Evolutionary conservation across 2,797 vertebrate species (phyloP).

Genomic region (Cephalopachus bancanus): DNA sequence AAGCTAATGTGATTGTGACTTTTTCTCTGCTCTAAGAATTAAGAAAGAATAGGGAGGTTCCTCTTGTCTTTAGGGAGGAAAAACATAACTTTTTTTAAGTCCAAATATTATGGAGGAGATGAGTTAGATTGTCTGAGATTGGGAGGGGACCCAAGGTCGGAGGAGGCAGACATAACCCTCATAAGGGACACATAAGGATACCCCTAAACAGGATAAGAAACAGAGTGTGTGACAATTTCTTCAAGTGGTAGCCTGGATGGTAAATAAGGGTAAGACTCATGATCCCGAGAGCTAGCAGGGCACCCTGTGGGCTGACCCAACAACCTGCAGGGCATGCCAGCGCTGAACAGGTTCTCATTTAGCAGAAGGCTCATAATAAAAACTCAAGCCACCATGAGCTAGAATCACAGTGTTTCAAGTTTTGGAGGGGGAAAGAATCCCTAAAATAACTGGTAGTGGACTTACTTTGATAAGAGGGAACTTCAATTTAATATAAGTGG

Average conservation of each 20-base stretch:
- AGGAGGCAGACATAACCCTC: not conserved
- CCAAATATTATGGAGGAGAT: not conserved
- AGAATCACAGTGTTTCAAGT: not conserved
- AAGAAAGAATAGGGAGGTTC: not conserved
- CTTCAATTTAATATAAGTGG: not conserved
- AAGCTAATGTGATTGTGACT: not conserved
- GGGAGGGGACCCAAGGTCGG: not conserved
- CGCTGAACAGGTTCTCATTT: not conserved
- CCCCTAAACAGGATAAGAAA: not conserved
- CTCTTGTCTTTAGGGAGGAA: not conserved
- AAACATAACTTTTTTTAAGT: not conserved
- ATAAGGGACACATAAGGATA: not conserved
- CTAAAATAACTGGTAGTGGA: not conserved
- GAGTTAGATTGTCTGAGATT: not conserved
- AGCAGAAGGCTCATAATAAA: not conserved
- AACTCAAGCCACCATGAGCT: not conserved
- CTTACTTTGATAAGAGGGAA: not conserved
- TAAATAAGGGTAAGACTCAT: not conserved
- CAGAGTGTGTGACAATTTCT: not conserved
- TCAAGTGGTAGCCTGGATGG: not conserved
- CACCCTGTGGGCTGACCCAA: too few species aligned
- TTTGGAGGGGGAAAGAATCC: not conserved
- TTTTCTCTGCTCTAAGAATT: constrained; percentile 32
- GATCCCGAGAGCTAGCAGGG: not conserved
- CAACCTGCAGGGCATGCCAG: not conserved